Percentiles rank a stretch among this genome's conserved stretches.
Evolutionary conservation across 2,113 vertebrate species (phyloP).

Genomic region (Phrynosoma blainvillii): DNA sequence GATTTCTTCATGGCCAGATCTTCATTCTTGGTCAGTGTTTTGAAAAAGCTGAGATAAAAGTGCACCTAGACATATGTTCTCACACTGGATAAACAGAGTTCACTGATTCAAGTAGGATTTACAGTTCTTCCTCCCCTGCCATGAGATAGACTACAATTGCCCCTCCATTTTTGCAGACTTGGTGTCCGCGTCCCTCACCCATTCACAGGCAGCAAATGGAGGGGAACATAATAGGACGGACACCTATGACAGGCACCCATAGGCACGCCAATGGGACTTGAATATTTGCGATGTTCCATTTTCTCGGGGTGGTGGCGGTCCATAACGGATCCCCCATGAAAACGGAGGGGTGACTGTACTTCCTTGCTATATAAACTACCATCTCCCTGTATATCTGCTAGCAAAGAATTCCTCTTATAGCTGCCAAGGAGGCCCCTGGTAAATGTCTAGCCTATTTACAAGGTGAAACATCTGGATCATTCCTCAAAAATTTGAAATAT

Average conservation of each 20-base stretch:
- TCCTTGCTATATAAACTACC: too few species aligned
- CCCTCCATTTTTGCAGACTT: not conserved
- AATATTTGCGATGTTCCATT: too few species aligned
- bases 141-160: not conserved
- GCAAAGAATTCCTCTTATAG: conserved; percentile 17
- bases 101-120: not conserved
- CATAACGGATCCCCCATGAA: too few species aligned
- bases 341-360: too few species aligned
- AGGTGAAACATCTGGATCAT: conserved; percentile 58
- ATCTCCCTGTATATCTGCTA: not conserved
- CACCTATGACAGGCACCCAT: too few species aligned
- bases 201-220: too few species aligned
- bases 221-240: too few species aligned
- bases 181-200: too few species aligned
- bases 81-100: not conserved
- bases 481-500: conserved; percentile 15
- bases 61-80: not conserved
- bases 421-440: conserved; percentile 26
- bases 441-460: conserved; percentile 46
- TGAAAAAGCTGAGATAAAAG: not conserved
- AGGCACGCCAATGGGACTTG: too few species aligned
- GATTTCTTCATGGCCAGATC: not conserved
- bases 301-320: too few species aligned
- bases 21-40: not conserved
- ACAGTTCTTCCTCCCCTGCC: not conserved